Evolutionary conservation across 2,888 invertebrate species (phyloP), one percentile per base, ranked within the genome.

Genomic region (Anoplius nigerrimus): DNA sequence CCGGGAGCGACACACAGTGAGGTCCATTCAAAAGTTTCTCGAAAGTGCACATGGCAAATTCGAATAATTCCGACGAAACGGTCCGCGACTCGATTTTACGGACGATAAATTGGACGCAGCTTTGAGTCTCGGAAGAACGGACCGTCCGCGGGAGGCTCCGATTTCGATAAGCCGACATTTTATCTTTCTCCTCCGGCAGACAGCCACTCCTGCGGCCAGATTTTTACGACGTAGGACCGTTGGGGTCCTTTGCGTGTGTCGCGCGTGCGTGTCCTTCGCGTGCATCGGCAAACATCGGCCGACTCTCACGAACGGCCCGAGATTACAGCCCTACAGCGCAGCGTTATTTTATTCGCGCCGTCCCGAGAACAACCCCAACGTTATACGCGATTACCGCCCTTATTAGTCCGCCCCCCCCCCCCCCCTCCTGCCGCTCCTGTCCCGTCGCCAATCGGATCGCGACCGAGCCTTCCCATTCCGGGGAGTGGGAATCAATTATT

Each of bases 401-500:
- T 72, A 71, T 75, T 74, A 74, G 67, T 62, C 52, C 48, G 54
- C 59, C 58, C 65, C 65, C 62, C 22, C 21, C 21, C 53, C n/a
- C n/a, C 48, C 57, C 59, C 58, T 67, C 65, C 62, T 22, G 24
- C 21, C 53, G 43, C 43, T 48, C 59, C 57, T 60, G 16, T 45
- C 60, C 69, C 55, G 54, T n/a, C 54, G 58, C 16, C 66, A 58
- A 68, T 60, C 54, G 42, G 43, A 42, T 56, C 42, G 20, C 34
- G 58, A 42, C 53, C 61, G 34, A 62, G 43, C 53, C 57, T 55
- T 62, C 52, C 61, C 54, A 18, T 42, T 27, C 51, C 56, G 51
- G 27, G 24, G 46, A 48, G 34, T 48, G 64, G 45, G 61, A 75
- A 75, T 75, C 72, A 69, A 71, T 79, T 79, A 76, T 60, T 67